These are phyloP conservation scores for Orussus abietinus DNA, from an alignment of 1,140 invertebrate genomes.

Conservation along the genomic window DNA sequence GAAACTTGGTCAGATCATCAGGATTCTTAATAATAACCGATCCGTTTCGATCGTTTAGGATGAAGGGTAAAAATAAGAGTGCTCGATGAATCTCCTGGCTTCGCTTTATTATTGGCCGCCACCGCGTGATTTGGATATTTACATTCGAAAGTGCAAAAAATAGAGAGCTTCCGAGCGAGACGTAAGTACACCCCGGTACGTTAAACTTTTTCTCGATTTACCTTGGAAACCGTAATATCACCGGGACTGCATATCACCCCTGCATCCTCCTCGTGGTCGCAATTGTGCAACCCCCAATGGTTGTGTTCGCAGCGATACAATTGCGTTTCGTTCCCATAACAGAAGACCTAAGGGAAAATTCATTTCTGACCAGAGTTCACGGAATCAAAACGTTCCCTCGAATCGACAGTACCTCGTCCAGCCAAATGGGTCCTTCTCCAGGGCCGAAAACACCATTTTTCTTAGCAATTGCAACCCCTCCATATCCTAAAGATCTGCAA, in stretches of 20 bases:
- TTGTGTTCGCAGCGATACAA: conserved; percentile 62
- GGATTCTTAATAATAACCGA: no score
- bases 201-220: conserved; percentile 38
- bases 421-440: conserved; percentile 67
- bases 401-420: conserved; percentile 64
- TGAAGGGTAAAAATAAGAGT: no score
- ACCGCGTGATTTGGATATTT: no score
- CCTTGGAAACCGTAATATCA: conserved; percentile 33
- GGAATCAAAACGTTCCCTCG: no score
- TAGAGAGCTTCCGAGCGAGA: no score
- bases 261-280: conserved; percentile 72
- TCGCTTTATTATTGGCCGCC: no score
- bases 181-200: no score
- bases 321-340: conserved; percentile 64
- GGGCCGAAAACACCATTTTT: conserved; percentile 53
- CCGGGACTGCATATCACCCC: conserved; percentile 59
- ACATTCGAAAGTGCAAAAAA: conserved; percentile 13
- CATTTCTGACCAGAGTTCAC: no score
- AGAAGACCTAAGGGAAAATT: conserved; percentile 64
- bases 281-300: conserved; percentile 69
- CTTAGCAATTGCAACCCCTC: conserved; percentile 53
- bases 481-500: conserved; percentile 62
- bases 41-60: no score
- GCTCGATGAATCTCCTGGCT: no score
- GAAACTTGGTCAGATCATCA: no score